These are phyloP conservation scores for Amblyteles armatorius DNA, from an alignment of 2,888 invertebrate genomes.

Conservation along the genomic window DNA sequence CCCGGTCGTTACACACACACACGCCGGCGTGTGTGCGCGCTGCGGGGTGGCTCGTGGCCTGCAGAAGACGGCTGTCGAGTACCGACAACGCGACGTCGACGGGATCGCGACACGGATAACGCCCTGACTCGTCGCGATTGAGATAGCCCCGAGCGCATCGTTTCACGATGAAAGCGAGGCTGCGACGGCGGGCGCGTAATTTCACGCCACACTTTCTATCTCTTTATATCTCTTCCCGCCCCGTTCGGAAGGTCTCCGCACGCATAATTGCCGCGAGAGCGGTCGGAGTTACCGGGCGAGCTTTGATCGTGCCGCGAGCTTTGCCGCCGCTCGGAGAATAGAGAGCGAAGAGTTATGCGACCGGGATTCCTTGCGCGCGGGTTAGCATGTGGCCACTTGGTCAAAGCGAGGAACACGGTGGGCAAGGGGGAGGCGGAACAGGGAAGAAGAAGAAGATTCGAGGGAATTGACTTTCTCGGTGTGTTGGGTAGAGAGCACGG, in stretches of 20 bases:
- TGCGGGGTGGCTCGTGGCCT: constrained; percentile 54
- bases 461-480: constrained; percentile 30
- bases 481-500: not conserved
- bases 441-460: not conserved
- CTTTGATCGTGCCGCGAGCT: constrained; percentile 19
- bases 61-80: constrained; percentile 61
- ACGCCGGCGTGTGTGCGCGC: constrained; percentile 31
- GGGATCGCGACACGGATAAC: constrained; percentile 56
- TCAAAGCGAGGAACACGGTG: constrained; percentile 76
- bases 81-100: constrained; percentile 55
- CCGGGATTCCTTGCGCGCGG: constrained; percentile 1
- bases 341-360: constrained; percentile 7
- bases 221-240: not conserved
- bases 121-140: constrained; percentile 58
- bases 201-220: constrained; percentile 67
- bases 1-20: constrained; percentile 58
- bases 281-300: not conserved
- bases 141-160: constrained; percentile 66
- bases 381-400: constrained; percentile 72
- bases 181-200: constrained; percentile 63
- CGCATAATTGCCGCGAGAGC: constrained; percentile 65
- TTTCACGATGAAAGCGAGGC: constrained; percentile 67
- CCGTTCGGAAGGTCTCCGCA: constrained; percentile 41
- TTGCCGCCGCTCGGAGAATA: constrained; percentile 5
- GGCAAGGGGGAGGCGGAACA: constrained; percentile 68